Conservation (phyloP, 2,888 invertebrate species). For the Caenorhabditis sp. region DNA sequence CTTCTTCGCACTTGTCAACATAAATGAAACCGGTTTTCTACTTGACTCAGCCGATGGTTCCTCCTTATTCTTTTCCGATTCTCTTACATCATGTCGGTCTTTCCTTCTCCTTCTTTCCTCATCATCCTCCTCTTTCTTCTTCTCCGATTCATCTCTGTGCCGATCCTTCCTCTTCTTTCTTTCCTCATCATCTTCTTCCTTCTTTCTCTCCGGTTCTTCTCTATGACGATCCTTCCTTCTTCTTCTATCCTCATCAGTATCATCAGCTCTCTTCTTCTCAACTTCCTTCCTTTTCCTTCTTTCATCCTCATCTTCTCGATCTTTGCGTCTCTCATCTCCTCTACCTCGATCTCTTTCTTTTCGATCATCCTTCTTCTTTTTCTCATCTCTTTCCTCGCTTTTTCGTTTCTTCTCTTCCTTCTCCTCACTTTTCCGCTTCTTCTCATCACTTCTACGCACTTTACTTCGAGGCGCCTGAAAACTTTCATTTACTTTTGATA, state of each 20-base stretch:
- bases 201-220: neutral
- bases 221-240: neutral
- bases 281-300: neutral
- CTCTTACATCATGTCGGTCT: neutral
- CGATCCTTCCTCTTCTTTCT: neutral
- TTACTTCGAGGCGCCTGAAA: neutral
- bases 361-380: neutral
- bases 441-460: neutral
- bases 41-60: conserved; percentile 19
- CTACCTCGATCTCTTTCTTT: neutral
- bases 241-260: neutral
- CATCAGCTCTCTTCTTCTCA: neutral
- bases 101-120: conserved; percentile 5
- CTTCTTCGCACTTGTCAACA: conserved; percentile 9
- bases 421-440: neutral
- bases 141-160: neutral
- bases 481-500: neutral
- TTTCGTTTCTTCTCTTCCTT: neutral
- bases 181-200: neutral
- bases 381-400: neutral
- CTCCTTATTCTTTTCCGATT: neutral
- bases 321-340: neutral
- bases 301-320: neutral
- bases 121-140: neutral
- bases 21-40: conserved; percentile 30